Percentiles rank a stretch among this genome's conserved stretches.
Evolutionary conservation across 2,888 invertebrate genomes (phyloP).

Genomic region (Silvanus unidentatus): DNA sequence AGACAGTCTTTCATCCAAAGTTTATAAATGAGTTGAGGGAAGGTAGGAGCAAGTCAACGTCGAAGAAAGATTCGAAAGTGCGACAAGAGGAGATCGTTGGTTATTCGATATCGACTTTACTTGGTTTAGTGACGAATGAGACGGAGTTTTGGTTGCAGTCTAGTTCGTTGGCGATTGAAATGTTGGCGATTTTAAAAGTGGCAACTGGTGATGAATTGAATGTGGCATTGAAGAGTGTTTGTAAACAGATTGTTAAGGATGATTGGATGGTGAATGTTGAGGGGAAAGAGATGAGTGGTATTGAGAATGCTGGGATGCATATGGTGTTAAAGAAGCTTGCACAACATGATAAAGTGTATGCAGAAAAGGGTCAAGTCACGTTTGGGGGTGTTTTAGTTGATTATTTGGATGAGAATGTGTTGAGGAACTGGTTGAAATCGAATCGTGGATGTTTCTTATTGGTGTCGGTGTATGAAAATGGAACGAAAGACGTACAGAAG

Average conservation of each 20-base stretch:
- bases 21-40: slow-evolving; percentile 67
- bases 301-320: slow-evolving; percentile 73
- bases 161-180: slow-evolving; percentile 61
- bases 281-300: slow-evolving; percentile 49
- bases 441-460: slow-evolving; percentile 76
- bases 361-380: slow-evolving; percentile 45
- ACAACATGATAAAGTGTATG: slow-evolving; percentile 53
- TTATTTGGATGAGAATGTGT: slow-evolving; percentile 52
- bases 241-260: slow-evolving; percentile 44
- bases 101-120: slow-evolving; percentile 30
- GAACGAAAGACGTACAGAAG: slow-evolving; percentile 44
- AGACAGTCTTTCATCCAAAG: slow-evolving; percentile 75
- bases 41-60: slow-evolving; percentile 65
- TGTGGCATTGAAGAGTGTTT: slow-evolving; percentile 47
- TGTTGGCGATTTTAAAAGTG: slow-evolving; percentile 64
- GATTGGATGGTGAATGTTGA: slow-evolving; percentile 54
- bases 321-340: slow-evolving; percentile 71
- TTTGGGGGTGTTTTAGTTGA: slow-evolving; percentile 56
- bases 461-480: slow-evolving; percentile 60
- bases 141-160: slow-evolving; percentile 61
- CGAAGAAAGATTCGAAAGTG: slow-evolving; percentile 65
- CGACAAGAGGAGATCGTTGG: slow-evolving; percentile 65
- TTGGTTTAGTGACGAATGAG: slow-evolving; percentile 46
- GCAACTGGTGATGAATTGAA: slow-evolving; percentile 39
- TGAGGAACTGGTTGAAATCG: slow-evolving; percentile 59